These are phyloP conservation scores for Tragelaphus eurycerus DNA, from an alignment of 2,797 vertebrate species.

Conservation along the genomic window DNA sequence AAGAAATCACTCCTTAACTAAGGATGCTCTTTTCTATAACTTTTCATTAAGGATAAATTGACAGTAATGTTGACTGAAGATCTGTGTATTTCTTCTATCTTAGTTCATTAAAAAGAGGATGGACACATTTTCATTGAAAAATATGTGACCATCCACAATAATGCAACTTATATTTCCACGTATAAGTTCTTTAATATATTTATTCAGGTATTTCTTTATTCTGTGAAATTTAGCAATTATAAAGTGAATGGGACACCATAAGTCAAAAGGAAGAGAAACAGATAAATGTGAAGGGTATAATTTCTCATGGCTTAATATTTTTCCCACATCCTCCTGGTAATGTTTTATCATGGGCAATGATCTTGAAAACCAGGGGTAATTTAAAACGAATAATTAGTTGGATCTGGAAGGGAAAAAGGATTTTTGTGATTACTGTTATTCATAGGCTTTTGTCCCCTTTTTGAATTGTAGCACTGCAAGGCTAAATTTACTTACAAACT, in stretches of 20 bases:
- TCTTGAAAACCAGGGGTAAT: background rate
- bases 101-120: background rate
- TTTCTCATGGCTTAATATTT: background rate
- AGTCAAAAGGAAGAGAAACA: background rate
- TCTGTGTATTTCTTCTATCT: background rate
- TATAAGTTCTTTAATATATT: background rate
- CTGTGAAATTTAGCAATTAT: background rate
- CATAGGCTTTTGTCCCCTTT: background rate
- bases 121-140: background rate
- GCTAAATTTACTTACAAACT: conserved; percentile 6
- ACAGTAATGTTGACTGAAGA: background rate
- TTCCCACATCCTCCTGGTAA: background rate
- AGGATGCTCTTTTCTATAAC: background rate
- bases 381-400: background rate
- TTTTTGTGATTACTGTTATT: conserved; percentile 1
- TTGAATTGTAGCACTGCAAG: conserved; percentile 19
- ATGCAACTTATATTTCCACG: background rate
- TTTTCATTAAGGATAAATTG: background rate
- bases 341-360: background rate
- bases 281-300: background rate
- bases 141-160: background rate
- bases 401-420: background rate
- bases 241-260: background rate
- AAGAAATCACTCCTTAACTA: background rate
- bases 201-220: background rate